phyloP scores from a whole-genome alignment of 1,140 invertebrate genomes.

The Panagrolaimus sp. region DNA sequence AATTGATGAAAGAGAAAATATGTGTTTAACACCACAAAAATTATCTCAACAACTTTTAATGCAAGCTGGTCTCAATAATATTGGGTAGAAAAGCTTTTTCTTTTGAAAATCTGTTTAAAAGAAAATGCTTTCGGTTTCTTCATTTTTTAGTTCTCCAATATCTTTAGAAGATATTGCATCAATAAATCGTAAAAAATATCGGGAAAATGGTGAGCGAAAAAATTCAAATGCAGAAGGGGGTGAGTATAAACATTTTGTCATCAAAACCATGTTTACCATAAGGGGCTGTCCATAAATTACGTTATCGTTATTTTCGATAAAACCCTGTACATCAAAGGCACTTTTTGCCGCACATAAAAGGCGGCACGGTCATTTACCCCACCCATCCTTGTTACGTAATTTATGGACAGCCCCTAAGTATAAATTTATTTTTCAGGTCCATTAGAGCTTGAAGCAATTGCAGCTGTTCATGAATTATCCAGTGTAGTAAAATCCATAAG shows the following conservation, averaged over 20 bases:
- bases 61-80: constrained; percentile 14
- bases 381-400: too few relatives aligned
- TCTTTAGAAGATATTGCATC: constrained; percentile 53
- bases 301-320: too few relatives aligned
- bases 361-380: too few relatives aligned
- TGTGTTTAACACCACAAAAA: constrained; percentile 18
- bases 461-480: constrained; percentile 51
- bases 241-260: too few relatives aligned
- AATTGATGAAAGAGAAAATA: constrained; percentile 10
- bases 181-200: constrained; percentile 44
- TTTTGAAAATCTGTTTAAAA: not conserved
- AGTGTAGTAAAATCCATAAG: constrained; percentile 38
- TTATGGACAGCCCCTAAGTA: too few relatives aligned
- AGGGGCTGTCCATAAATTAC: too few relatives aligned
- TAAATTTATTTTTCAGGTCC: constrained; percentile 10
- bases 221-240: not conserved
- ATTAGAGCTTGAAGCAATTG: constrained; percentile 55
- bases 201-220: constrained; percentile 2
- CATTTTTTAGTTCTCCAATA: constrained; percentile 43
- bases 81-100: not conserved
- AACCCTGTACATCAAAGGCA: too few relatives aligned
- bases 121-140: constrained; percentile 13
- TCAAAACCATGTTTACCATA: too few relatives aligned
- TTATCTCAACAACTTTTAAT: constrained; percentile 16
- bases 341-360: too few relatives aligned